These are phyloP conservation scores for Lophura nycthemera DNA, from an alignment of 2,113 vertebrate species.

Conservation along the genomic window DNA sequence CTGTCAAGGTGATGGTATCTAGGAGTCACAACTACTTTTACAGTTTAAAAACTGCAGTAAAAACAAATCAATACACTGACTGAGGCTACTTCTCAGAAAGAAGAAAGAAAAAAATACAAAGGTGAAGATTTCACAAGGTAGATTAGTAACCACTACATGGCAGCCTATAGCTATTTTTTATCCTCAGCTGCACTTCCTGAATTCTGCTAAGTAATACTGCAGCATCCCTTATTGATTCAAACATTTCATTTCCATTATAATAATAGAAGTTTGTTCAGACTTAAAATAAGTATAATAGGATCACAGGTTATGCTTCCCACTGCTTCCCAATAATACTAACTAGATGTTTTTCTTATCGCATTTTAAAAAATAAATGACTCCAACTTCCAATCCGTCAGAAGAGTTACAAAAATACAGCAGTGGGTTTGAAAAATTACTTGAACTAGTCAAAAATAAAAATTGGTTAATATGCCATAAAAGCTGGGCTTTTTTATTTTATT, in stretches of 20 bases:
- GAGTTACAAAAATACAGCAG: not conserved
- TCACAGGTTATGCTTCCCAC: not conserved
- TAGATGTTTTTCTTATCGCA: not conserved
- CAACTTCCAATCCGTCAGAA: not conserved
- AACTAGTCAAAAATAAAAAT: not conserved
- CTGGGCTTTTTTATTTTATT: too few species aligned
- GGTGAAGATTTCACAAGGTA: slow-evolving; percentile 29
- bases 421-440: not conserved
- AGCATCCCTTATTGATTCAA: not conserved
- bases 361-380: not conserved
- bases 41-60: slow-evolving; percentile 36
- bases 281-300: not conserved
- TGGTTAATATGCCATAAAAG: not conserved
- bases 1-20: not conserved
- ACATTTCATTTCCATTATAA: not conserved
- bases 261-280: not conserved
- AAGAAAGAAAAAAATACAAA: not conserved
- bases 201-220: not conserved
- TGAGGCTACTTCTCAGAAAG: slow-evolving; percentile 49
- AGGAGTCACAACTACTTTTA: slow-evolving; percentile 26
- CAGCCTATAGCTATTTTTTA: not conserved
- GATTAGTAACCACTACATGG: not conserved
- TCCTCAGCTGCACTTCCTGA: not conserved
- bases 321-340: not conserved
- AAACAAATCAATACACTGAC: slow-evolving; percentile 59